Evolutionary conservation across 2,113 vertebrate species (phyloP), one percentile per base, ranked within the genome.

Genomic region (Sylvietta virens): DNA sequence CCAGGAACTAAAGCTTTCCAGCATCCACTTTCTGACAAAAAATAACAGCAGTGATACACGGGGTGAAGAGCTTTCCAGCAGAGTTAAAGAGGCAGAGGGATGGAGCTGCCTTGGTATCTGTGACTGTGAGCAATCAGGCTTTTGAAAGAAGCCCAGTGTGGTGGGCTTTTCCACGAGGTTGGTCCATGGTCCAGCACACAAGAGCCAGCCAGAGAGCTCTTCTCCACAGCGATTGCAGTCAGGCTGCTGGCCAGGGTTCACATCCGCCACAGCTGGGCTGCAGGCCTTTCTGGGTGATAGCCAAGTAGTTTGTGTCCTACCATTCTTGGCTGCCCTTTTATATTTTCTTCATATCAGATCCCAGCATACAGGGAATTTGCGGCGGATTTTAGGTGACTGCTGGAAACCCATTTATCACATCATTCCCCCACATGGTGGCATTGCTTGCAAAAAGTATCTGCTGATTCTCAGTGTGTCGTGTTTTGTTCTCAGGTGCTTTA

Each of bases 61-160:
- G n/a, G 0, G 10, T 60, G 35, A 81, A 50, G 53, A 18, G 19
- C 81, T 89, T 58, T 11, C 45, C 70, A 30, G 31, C 50, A 56
- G 57, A 33, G 24, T 0, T 87, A 61, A 81, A 70, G 44, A 87
- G 24, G 21, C 4, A 3, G 19, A 84, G 13, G 16, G 51, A n/a
- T 20, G 24, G 17, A 91, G 37, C 77, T 74, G 31, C n/a, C n/a
- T 45, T 57, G 26, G 39, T 84, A 23, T 19, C 51, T 30, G 39
- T 56, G 60, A 28, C 51, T 3, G 1, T 64, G 73, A 78, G 39
- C 51, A 87, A 27, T 15, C 33, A 47, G 70, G 10, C 17, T 88
- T 33, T 73, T 23, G 23, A 44, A 81, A 40, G 18, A 58, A 31
- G 0, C 5, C 21, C n/a, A 57, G 23, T 1, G 0, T 57, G 51